Evolutionary conservation across 2,797 vertebrate genomes (phyloP).

Genomic region (Pseudochromis fuscus): DNA sequence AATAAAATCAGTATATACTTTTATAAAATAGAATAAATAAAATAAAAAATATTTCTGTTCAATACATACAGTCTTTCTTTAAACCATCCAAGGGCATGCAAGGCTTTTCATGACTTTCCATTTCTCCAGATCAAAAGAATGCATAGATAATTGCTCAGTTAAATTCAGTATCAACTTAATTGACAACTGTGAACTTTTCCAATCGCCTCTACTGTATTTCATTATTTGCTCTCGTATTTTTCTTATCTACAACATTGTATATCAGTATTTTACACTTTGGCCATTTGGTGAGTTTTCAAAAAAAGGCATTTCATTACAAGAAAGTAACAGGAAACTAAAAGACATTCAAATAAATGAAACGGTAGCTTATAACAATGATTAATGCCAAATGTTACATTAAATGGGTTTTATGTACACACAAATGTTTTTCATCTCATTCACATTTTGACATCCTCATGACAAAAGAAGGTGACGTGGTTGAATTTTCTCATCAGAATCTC

Average conservation of each 20-base stretch:
- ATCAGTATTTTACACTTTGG: conserved; percentile 89
- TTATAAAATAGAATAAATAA: conserved; percentile 99
- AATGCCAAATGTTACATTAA: conserved; percentile 77
- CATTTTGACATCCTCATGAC: conserved; percentile 71
- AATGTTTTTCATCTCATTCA: conserved; percentile 69
- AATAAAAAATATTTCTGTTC: conserved; percentile 95
- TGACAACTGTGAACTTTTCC: conserved; percentile 71
- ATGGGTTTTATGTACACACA: conserved; percentile 73
- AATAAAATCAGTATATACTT: conserved; percentile 90
- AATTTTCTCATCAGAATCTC: conserved; percentile 44
- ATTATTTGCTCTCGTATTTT: conserved; percentile 71
- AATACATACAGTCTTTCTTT: conserved; percentile 80
- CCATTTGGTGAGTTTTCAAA: conserved; percentile 84
- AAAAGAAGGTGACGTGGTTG: conserved; percentile 56
- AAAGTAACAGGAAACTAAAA: conserved; percentile 69
- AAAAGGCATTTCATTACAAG: conserved; percentile 76
- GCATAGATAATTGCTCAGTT: conserved; percentile 91
- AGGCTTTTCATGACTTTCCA: conserved; percentile 82
- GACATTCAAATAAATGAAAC: conserved; percentile 80
- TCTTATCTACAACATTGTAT: conserved; percentile 84
- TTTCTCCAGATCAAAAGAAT: conserved; percentile 88
- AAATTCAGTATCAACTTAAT: conserved; percentile 83
- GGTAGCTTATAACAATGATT: conserved; percentile 84
- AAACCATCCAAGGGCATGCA: conserved; percentile 82
- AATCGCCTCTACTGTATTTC: conserved; percentile 51